Conservation (phyloP, 2,113 vertebrate genomes). For the Pheucticus melanocephalus region DNA sequence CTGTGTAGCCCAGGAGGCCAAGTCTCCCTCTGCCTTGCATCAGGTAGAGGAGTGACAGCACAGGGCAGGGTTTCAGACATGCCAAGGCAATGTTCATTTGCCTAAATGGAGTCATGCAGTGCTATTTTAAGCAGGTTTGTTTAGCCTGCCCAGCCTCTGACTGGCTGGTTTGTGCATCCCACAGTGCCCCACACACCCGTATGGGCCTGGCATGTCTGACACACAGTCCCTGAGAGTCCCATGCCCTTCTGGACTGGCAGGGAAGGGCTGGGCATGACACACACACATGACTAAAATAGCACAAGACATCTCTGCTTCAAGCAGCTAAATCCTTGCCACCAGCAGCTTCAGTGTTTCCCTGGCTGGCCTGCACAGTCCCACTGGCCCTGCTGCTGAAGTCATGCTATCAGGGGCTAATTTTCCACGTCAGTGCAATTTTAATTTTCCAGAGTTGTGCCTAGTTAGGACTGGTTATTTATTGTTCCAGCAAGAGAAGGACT, state of each 20-base stretch:
- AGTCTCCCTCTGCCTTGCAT: neutral
- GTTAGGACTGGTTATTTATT: slow-evolving; percentile 6
- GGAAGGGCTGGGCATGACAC: neutral
- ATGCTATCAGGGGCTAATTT: neutral
- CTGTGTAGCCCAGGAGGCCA: neutral
- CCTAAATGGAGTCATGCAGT: neutral
- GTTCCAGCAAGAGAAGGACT: neutral
- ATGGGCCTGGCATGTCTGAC: neutral
- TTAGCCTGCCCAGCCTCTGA: neutral
- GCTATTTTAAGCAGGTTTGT: neutral
- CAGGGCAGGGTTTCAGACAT: neutral
- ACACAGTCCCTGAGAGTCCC: neutral
- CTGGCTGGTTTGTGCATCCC: neutral
- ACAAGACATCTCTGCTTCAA: neutral
- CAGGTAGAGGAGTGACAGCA: neutral
- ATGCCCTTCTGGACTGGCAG: neutral
- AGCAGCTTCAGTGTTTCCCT: neutral
- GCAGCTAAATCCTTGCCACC: neutral
- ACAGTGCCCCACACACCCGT: neutral
- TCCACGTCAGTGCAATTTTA: neutral
- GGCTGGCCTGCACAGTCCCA: neutral
- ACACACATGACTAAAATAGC: neutral
- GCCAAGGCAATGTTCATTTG: neutral
- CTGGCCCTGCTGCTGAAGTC: neutral
- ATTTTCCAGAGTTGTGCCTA: slow-evolving; percentile 5